A percentile compares a stretch with the other conserved stretches of the same genome.
Evolutionary conservation across 2,113 vertebrate genomes (phyloP).

Genomic region (Andinoacara biseriatus): DNA sequence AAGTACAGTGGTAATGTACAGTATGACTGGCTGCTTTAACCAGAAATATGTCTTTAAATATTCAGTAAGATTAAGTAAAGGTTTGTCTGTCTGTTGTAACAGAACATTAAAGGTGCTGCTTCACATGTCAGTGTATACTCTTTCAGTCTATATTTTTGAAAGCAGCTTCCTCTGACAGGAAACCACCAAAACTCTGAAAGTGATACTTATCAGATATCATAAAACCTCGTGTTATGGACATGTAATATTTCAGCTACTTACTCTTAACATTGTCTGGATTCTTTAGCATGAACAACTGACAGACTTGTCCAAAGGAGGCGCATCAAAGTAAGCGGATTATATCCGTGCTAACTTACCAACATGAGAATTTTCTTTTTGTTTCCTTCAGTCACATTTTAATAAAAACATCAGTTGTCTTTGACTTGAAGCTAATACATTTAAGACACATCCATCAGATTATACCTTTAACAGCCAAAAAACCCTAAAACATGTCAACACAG

Average conservation of each 20-base stretch:
- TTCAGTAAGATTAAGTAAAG: neutral
- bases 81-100: neutral
- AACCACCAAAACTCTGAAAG: slow-evolving; percentile 5
- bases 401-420: neutral
- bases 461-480: neutral
- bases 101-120: neutral
- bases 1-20: neutral
- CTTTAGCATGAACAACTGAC: neutral
- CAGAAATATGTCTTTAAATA: neutral
- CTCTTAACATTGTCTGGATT: neutral
- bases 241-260: neutral
- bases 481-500: neutral
- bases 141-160: slow-evolving; percentile 3
- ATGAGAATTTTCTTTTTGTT: neutral
- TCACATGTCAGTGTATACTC: neutral
- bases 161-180: slow-evolving; percentile 1
- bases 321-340: neutral
- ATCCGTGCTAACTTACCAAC: neutral
- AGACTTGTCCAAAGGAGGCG: neutral
- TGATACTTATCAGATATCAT: neutral
- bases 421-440: neutral
- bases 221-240: neutral
- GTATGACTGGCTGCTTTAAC: too few species aligned
- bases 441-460: neutral
- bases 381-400: neutral